A percentile compares a stretch with the other conserved stretches of the same genome.
These are phyloP conservation scores for Nanorana parkeri DNA, from an alignment of 2,113 vertebrate genomes.

Conservation along the genomic window DNA sequence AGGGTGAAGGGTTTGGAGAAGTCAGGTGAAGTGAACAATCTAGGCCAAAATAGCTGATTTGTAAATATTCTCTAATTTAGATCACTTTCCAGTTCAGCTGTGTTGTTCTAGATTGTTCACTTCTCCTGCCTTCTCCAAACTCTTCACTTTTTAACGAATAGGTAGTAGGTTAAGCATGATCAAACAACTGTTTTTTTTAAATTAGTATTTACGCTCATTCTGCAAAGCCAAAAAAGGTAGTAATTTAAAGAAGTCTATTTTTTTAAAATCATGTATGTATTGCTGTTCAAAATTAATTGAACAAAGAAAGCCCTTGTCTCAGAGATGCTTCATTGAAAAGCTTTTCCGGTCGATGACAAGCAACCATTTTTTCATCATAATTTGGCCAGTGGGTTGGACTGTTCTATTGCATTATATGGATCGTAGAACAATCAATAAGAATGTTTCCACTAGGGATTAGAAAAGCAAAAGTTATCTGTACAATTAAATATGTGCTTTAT, in stretches of 20 bases:
- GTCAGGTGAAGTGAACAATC: no score
- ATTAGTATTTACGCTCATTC: no score
- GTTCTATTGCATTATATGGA: constrained; percentile 41
- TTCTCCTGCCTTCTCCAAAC: no score
- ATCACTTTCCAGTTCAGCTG: no score
- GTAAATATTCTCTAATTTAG: no score
- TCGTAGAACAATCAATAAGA: constrained; percentile 33
- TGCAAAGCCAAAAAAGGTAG: not conserved
- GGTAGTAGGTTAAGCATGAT: no score
- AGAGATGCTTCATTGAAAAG: constrained; percentile 22
- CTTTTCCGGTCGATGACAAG: constrained; percentile 24
- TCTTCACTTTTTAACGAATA: no score
- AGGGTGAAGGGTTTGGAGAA: no score
- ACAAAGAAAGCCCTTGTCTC: constrained; percentile 9
- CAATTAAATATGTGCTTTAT: constrained; percentile 10
- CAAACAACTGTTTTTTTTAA: no score
- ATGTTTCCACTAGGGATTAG: constrained; percentile 1
- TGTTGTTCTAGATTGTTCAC: no score
- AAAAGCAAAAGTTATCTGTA: constrained; percentile 8
- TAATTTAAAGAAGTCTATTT: not conserved
- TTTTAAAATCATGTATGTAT: not conserved
- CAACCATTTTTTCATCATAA: constrained; percentile 9
- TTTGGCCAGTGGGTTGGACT: constrained; percentile 36
- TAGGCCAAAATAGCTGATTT: no score
- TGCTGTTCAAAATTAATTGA: not conserved